phyloP scores from a whole-genome alignment of 2,888 invertebrate genomes.

The Trilocha varians region DNA sequence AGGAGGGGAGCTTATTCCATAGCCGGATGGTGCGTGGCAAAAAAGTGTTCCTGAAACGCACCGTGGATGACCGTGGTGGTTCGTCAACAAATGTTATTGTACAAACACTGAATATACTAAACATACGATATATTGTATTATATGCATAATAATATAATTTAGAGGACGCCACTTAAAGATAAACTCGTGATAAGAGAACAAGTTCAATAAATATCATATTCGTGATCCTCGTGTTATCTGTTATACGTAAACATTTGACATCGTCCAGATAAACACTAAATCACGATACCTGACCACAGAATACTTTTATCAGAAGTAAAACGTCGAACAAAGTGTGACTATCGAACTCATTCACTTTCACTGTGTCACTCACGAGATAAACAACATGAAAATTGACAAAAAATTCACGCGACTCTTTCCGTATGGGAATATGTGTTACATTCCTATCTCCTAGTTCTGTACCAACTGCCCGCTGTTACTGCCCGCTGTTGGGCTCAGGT shows the following conservation, averaged over 20 bases:
- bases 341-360: background rate
- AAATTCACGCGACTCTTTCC: too few relatives aligned
- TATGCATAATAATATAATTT: too few relatives aligned
- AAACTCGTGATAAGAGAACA: conserved; percentile 17
- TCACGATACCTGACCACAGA: conserved; percentile 16
- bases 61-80: background rate
- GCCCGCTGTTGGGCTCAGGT: too few relatives aligned
- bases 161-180: too few relatives aligned
- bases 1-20: too few relatives aligned
- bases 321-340: background rate
- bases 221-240: conserved; percentile 18
- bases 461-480: too few relatives aligned
- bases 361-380: too few relatives aligned
- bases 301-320: background rate
- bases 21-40: too few relatives aligned
- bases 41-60: too few relatives aligned
- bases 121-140: background rate
- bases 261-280: conserved; percentile 14
- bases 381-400: too few relatives aligned
- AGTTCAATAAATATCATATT: conserved; percentile 15
- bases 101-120: conserved; percentile 1
- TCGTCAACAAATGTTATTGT: background rate
- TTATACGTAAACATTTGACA: conserved; percentile 13
- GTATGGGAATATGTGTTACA: too few relatives aligned
- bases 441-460: too few relatives aligned